Conservation (phyloP, 2,113 vertebrate genomes). For the Dromiciops gliroides region DNA sequence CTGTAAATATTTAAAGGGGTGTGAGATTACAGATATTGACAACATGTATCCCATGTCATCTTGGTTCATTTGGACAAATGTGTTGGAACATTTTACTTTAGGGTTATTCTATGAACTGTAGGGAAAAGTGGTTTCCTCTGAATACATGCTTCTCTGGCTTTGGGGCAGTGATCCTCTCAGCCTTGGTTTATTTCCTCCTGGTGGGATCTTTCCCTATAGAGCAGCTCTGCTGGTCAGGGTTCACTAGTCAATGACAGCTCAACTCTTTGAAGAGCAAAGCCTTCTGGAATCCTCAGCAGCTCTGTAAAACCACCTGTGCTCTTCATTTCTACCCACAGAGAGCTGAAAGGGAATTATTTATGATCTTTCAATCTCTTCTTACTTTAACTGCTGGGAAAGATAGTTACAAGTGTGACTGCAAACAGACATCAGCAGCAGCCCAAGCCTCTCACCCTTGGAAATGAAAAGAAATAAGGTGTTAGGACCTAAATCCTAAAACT, state of each 20-base stretch:
- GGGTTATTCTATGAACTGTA: constrained; percentile 4
- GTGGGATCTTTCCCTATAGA: not conserved
- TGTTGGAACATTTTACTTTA: constrained; percentile 41
- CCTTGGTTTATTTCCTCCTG: not conserved
- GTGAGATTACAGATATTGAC: constrained; percentile 83
- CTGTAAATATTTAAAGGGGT: constrained; percentile 83
- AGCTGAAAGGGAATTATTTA: not conserved
- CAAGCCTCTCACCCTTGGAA: not conserved
- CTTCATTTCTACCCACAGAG: not conserved
- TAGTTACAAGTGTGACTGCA: not conserved
- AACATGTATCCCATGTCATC: constrained; percentile 66
- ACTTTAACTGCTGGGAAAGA: not conserved
- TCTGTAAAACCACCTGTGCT: fast-evolving
- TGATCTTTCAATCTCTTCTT: not conserved
- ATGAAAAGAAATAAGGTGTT: not conserved
- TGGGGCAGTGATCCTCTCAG: not conserved
- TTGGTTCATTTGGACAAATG: constrained; percentile 50
- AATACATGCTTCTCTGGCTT: not conserved
- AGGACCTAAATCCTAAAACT: not conserved
- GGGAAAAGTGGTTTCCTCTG: constrained; percentile 31
- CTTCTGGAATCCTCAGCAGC: not conserved
- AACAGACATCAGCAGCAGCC: not conserved
- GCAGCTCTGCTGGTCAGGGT: not conserved
- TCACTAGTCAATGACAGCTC: not conserved
- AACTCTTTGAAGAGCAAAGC: not conserved